Evolutionary conservation across 2,113 vertebrate genomes (phyloP), one percentile per base, ranked within the genome.

Genomic region (Tragelaphus scriptus): DNA sequence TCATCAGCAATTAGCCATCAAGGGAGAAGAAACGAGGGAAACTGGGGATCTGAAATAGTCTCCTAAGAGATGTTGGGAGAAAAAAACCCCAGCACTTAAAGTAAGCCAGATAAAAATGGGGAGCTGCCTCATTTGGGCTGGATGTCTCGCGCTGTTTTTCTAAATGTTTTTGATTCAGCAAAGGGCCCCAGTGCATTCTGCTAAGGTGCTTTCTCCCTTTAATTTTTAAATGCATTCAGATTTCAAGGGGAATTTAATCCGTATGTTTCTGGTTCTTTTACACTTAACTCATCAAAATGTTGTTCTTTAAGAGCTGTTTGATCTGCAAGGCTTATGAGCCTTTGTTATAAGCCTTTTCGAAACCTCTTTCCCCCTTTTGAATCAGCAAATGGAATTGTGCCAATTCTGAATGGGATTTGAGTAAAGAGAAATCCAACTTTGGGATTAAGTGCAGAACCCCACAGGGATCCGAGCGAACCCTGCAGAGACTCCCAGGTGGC

Each of bases 231-330:
- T 98, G 96, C 97, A 95, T 98, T 98, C 96, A 96, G 93, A 98
- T 98, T 98, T 98, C 97, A 98, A 98, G 97, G 98, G 98, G 95
- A 97, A 98, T 98, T 98, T 98, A 98, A 98, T 98, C 98, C 95
- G 13, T 97, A 97, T 98, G 98, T 98, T 98, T 98, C 98, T 98
- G 96, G 96, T 98, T 98, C 97, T 98, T 98, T 98, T 98, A 98
- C 97, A 98, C 97, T 98, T 98, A 98, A 98, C 98, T 98, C 98
- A 98, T 98, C 98, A 98, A 97, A 98, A 98, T 98, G 98, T 98
- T 98, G 98, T 98, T 98, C 98, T 98, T 98, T 98, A 98, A 98
- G 98, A 98, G 97, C 97, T 98, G 95, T 98, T 98, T 98, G 98
- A 97, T 98, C 98, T 98, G 96, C 88, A 97, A 97, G 97, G 97